phyloP scores from a whole-genome alignment of 30 jellyfish, hydroid and myxozoan genomes.

The Aurelia aurita region DNA sequence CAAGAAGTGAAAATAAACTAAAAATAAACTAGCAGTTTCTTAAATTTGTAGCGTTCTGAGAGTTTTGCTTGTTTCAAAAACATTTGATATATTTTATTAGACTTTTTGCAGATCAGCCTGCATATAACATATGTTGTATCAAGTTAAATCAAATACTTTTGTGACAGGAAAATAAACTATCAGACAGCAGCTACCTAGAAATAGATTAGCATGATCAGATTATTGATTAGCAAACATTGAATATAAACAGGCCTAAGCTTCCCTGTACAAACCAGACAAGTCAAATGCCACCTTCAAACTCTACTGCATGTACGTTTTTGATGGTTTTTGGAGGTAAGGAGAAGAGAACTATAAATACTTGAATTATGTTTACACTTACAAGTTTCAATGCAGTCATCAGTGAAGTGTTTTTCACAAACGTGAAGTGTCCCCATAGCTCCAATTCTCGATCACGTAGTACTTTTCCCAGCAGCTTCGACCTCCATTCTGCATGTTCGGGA shows the following conservation, averaged over 20 bases:
- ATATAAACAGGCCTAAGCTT: background rate
- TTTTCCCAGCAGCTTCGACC: constrained; percentile 7
- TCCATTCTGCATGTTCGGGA: constrained; percentile 15
- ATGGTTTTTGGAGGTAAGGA: background rate
- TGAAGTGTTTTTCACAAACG: constrained; percentile 35
- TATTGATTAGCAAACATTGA: too few species aligned
- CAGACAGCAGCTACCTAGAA: background rate
- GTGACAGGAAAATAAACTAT: background rate
- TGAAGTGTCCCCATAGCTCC: constrained; percentile 16
- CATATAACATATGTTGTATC: background rate
- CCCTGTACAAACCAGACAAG: background rate
- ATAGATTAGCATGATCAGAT: too few species aligned
- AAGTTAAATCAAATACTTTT: background rate
- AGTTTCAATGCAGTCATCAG: constrained; percentile 18
- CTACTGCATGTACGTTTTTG: background rate
- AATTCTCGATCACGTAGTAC: constrained; percentile 8
- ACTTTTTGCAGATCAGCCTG: background rate
- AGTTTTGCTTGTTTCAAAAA: background rate
- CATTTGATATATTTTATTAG: background rate
- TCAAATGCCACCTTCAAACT: background rate
- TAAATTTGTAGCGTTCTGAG: background rate
- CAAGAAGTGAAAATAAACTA: background rate
- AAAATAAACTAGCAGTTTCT: background rate
- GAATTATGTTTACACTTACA: constrained; percentile 13
- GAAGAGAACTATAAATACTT: background rate